These are phyloP conservation scores for Palloptera scutellata DNA, from an alignment of 2,888 invertebrate species.

Conservation along the genomic window DNA sequence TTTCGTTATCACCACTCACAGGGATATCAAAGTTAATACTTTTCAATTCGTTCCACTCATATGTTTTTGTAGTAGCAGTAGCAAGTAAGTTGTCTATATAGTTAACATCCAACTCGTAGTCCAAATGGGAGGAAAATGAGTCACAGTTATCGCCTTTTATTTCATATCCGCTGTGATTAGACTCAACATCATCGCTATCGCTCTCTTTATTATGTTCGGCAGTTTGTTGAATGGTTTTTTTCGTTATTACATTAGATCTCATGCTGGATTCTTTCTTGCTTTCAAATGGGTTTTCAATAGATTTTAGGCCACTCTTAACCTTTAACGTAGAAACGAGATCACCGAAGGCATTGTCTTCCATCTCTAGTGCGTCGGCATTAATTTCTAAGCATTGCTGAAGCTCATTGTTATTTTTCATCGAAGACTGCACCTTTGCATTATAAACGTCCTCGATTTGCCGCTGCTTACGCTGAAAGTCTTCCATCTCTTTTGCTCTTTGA, in stretches of 20 bases:
- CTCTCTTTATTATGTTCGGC: no score
- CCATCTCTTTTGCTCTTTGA: slow-evolving; percentile 25
- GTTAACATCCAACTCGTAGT: no score
- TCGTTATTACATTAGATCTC: no score
- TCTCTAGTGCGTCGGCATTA: background rate
- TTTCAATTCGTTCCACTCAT: slow-evolving; percentile 4
- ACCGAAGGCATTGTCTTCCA: slow-evolving; percentile 3
- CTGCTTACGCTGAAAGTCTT: slow-evolving; percentile 25
- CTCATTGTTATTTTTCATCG: slow-evolving; percentile 8
- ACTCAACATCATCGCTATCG: no score
- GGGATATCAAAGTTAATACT: slow-evolving; percentile 12
- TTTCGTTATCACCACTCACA: background rate
- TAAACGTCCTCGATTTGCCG: slow-evolving; percentile 13
- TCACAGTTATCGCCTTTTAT: no score
- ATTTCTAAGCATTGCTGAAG: slow-evolving; percentile 12
- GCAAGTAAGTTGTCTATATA: no score
- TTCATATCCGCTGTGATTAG: no score
- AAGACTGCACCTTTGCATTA: slow-evolving; percentile 8
- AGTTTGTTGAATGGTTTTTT: no score
- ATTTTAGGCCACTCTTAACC: slow-evolving; percentile 7
- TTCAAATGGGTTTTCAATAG: background rate
- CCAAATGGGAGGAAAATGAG: no score
- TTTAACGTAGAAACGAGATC: slow-evolving; percentile 19
- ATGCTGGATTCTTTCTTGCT: background rate
- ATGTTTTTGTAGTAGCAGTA: no score